These are phyloP conservation scores for Melolontha melolontha DNA, from an alignment of 2,888 invertebrate species.

Conservation along the genomic window DNA sequence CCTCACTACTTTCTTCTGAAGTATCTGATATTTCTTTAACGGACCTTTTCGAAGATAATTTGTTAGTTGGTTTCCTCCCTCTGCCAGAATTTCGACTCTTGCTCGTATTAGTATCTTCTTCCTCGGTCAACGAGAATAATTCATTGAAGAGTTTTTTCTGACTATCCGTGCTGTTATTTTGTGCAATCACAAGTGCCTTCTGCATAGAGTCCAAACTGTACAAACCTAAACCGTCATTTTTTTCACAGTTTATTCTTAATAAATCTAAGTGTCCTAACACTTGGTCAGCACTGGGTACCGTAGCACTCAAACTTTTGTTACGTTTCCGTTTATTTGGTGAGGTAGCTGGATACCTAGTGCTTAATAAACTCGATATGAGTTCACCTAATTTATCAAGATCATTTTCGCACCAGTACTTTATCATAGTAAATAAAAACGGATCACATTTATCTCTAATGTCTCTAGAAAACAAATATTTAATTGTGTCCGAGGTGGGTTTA, in stretches of 20 bases:
- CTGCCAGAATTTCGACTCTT: constrained; percentile 72
- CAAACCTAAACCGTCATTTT: constrained; percentile 78
- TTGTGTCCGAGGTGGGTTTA: constrained; percentile 86
- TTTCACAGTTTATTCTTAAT: constrained; percentile 81
- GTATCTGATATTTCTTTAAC: constrained; percentile 71
- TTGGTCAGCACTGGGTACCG: constrained; percentile 84
- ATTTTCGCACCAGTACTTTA: constrained; percentile 91
- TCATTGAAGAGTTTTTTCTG: constrained; percentile 93
- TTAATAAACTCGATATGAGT: constrained; percentile 81
- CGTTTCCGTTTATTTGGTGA: constrained; percentile 91
- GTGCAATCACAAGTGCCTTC: constrained; percentile 88
- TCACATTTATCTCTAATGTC: constrained; percentile 75
- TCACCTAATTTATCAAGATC: constrained; percentile 90
- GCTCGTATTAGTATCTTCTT: constrained; percentile 77
- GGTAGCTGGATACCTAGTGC: constrained; percentile 86
- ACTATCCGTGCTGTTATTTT: constrained; percentile 87
- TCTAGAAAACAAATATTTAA: constrained; percentile 85
- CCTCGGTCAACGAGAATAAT: constrained; percentile 89
- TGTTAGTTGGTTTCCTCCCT: constrained; percentile 63
- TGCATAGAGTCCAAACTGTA: constrained; percentile 93
- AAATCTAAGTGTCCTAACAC: constrained; percentile 94
- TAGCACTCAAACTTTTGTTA: constrained; percentile 77
- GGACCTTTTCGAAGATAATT: constrained; percentile 65
- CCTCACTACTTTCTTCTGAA: constrained; percentile 85
- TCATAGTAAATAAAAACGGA: constrained; percentile 89